A percentile compares a stretch with the other conserved stretches of the same genome.
These are phyloP conservation scores for Exaiptasia diaphana DNA, from an alignment of 64 coral and sea anemone genomes.

Conservation along the genomic window DNA sequence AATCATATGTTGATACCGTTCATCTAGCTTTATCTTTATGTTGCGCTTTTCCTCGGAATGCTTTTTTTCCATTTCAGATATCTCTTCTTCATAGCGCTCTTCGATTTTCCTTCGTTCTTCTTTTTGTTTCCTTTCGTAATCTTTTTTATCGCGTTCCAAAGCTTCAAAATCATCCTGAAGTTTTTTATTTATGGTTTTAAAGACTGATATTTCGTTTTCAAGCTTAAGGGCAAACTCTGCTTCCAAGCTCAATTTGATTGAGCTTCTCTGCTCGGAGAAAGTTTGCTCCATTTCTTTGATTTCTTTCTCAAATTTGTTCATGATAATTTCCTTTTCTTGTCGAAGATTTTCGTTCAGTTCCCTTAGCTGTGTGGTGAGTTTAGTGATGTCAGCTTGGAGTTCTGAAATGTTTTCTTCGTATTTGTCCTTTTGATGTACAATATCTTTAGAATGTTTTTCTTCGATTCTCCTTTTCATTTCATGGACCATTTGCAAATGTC, in stretches of 20 bases:
- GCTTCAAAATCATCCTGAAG: constrained; percentile 74
- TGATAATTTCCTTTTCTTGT: constrained; percentile 87
- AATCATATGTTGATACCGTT: constrained; percentile 65
- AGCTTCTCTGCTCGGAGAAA: constrained; percentile 77
- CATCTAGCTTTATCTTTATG: constrained; percentile 69
- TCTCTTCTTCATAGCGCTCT: constrained; percentile 79
- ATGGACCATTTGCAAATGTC: constrained; percentile 56
- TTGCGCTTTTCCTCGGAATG: constrained; percentile 68
- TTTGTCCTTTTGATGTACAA: constrained; percentile 68
- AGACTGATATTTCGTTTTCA: constrained; percentile 75
- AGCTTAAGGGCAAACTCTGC: constrained; percentile 82
- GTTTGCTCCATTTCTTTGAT: constrained; percentile 91
- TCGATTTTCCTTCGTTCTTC: constrained; percentile 70
- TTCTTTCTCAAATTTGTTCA: constrained; percentile 87
- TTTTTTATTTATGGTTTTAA: constrained; percentile 65
- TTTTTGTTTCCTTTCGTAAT: constrained; percentile 52
- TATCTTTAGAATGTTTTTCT: constrained; percentile 53
- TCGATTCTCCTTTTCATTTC: constrained; percentile 59
- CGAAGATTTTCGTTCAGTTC: constrained; percentile 89
- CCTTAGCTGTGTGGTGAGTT: constrained; percentile 77
- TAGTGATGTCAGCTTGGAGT: constrained; percentile 71
- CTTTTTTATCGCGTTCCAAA: constrained; percentile 75
- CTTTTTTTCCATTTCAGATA: constrained; percentile 68
- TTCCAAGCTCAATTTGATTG: constrained; percentile 73
- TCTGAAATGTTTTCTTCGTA: constrained; percentile 87